Evolutionary conservation across 2,113 vertebrate genomes (phyloP).

Genomic region (Zootoca vivipara): DNA sequence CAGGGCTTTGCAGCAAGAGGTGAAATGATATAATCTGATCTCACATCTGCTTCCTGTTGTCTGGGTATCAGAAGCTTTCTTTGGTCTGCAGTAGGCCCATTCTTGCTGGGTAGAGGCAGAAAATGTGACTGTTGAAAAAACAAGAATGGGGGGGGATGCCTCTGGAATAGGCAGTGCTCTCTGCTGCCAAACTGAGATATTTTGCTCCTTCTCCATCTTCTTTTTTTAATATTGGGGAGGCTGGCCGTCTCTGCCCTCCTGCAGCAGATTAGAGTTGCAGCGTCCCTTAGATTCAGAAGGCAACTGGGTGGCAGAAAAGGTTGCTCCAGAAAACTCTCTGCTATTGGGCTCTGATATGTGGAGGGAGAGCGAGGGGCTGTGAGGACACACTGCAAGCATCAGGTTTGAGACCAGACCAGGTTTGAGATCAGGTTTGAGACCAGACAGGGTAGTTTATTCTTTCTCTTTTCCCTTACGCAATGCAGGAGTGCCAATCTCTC

Average conservation of each 20-base stretch:
- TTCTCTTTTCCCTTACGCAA: slow-evolving; percentile 16
- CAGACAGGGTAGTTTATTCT: slow-evolving; percentile 24
- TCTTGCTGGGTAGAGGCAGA: slow-evolving; percentile 52
- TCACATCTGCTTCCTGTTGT: slow-evolving; percentile 58
- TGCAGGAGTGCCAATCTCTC: background rate
- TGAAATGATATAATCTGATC: slow-evolving; percentile 46
- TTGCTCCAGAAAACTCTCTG: slow-evolving; percentile 56
- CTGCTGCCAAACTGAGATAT: slow-evolving; percentile 67
- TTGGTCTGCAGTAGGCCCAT: slow-evolving; percentile 46
- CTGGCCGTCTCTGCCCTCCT: slow-evolving; percentile 66
- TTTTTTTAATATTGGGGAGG: slow-evolving; percentile 50
- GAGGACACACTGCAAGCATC: slow-evolving; percentile 2
- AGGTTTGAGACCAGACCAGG: slow-evolving; percentile 18
- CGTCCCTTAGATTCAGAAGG: slow-evolving; percentile 67
- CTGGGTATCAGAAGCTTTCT: slow-evolving; percentile 58
- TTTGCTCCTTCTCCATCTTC: background rate
- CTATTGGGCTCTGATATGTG: slow-evolving; percentile 42
- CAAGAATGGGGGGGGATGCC: slow-evolving; percentile 61
- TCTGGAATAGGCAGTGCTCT: slow-evolving; percentile 65
- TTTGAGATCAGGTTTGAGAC: background rate
- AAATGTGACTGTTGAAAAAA: slow-evolving; percentile 61
- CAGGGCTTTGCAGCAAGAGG: background rate
- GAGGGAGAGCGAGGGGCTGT: background rate
- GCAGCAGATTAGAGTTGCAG: slow-evolving; percentile 59
- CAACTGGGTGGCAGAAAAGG: slow-evolving; percentile 59